Conservation (phyloP, 2,113 vertebrate species). For the Scytalopus superciliaris region DNA sequence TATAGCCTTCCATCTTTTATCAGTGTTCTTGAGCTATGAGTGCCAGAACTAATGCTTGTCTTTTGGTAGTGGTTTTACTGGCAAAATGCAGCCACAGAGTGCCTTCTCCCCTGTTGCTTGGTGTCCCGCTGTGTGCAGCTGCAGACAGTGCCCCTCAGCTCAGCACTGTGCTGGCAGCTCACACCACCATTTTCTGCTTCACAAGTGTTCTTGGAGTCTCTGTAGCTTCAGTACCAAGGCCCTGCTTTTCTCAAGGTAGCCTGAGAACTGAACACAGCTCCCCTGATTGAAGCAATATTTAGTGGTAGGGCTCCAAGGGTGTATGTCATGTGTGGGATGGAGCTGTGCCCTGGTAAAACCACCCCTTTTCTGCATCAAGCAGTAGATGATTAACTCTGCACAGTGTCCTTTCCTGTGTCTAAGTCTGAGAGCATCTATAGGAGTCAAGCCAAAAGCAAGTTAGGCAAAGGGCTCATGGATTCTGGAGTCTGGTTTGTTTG, state of each 20-base stretch:
- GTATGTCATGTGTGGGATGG: background rate
- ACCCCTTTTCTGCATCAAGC: accelerated
- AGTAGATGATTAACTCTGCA: background rate
- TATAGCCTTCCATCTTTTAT: background rate
- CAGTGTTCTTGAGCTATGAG: background rate
- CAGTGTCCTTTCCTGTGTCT: background rate
- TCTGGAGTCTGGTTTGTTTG: background rate
- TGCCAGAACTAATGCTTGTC: background rate
- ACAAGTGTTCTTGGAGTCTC: background rate
- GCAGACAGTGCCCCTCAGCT: background rate
- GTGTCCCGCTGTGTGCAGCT: background rate
- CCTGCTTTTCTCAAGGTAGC: background rate
- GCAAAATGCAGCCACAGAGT: background rate
- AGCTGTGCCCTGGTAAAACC: background rate
- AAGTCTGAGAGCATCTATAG: background rate
- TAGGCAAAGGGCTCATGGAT: background rate
- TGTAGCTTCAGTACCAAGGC: background rate
- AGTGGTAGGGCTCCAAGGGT: background rate
- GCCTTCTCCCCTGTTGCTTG: background rate
- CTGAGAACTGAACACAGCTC: background rate
- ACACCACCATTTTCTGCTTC: background rate
- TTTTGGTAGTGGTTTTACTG: background rate
- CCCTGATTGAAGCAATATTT: accelerated
- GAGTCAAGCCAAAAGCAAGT: background rate
- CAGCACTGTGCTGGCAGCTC: background rate